Percentiles rank a stretch among this genome's conserved stretches.
These are phyloP conservation scores for Desoria tigrina DNA, from an alignment of 2,888 invertebrate genomes.

Conservation along the genomic window DNA sequence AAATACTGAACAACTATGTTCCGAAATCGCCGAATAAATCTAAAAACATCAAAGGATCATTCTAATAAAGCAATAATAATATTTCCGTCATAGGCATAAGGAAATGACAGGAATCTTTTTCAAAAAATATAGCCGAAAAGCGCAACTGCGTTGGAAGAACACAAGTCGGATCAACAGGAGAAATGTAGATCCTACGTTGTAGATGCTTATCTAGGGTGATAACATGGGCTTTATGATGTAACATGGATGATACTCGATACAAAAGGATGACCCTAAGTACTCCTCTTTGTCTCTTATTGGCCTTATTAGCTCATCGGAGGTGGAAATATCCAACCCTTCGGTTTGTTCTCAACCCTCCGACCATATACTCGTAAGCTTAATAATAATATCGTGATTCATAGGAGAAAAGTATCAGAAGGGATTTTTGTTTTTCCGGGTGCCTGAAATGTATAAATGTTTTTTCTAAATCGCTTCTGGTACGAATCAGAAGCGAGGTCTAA, in stretches of 20 bases:
- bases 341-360: neutral
- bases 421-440: too few relatives aligned
- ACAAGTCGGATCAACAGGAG: neutral
- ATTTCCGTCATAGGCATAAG: too few relatives aligned
- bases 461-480: too few relatives aligned
- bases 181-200: neutral
- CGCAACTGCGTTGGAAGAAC: neutral
- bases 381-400: neutral
- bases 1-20: neutral
- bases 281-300: conserved; percentile 4
- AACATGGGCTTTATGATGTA: neutral
- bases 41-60: neutral
- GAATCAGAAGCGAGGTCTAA: too few relatives aligned
- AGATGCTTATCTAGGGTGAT: neutral
- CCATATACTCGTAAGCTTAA: neutral
- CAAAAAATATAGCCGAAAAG: neutral
- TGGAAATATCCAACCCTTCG: neutral
- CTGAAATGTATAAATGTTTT: too few relatives aligned
- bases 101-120: neutral
- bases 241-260: neutral
- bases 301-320: neutral
- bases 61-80: too few relatives aligned
- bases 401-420: too few relatives aligned
- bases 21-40: neutral
- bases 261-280: neutral